A percentile compares a stretch with the other conserved stretches of the same genome.
These are phyloP conservation scores for Mycalesis mineus DNA, from an alignment of 2,888 invertebrate genomes.

Conservation along the genomic window DNA sequence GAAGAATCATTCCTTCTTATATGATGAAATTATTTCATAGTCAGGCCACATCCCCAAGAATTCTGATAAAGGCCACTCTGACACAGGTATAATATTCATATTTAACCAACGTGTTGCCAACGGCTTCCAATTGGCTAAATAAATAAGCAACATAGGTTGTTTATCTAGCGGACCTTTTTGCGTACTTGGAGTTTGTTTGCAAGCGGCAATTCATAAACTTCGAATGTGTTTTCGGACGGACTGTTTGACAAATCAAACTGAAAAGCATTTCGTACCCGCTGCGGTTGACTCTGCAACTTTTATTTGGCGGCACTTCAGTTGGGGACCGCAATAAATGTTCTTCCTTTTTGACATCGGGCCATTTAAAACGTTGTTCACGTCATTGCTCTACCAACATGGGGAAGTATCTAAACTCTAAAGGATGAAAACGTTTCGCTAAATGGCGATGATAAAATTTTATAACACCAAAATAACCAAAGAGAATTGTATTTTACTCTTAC, in stretches of 20 bases:
- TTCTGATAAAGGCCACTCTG: too few species aligned
- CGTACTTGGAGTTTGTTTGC: conserved; percentile 9
- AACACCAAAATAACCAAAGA: too few species aligned
- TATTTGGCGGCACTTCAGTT: conserved; percentile 15
- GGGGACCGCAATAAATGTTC: conserved; percentile 10
- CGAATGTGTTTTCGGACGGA: conserved; percentile 16
- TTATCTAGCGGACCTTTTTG: conserved; percentile 5
- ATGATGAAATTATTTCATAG: too few species aligned
- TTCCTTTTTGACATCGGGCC: conserved; percentile 13
- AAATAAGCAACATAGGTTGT: background rate
- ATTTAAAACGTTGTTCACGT: conserved; percentile 3
- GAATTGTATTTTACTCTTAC: too few species aligned
- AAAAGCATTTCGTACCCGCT: conserved; percentile 11
- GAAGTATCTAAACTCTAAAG: background rate
- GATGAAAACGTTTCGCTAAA: too few species aligned
- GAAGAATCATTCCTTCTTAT: too few species aligned
- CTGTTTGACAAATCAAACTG: conserved; percentile 21
- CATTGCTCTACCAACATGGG: background rate
- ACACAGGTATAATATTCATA: too few species aligned
- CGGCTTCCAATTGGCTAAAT: background rate
- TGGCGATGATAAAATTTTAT: too few species aligned
- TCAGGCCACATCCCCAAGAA: too few species aligned
- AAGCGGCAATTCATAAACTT: conserved; percentile 15
- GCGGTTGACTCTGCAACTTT: conserved; percentile 18
- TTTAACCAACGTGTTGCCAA: background rate